A percentile compares a stretch with the other conserved stretches of the same genome.
Evolutionary conservation across 2,113 vertebrate species (phyloP).

Genomic region (Apeltes quadracus): DNA sequence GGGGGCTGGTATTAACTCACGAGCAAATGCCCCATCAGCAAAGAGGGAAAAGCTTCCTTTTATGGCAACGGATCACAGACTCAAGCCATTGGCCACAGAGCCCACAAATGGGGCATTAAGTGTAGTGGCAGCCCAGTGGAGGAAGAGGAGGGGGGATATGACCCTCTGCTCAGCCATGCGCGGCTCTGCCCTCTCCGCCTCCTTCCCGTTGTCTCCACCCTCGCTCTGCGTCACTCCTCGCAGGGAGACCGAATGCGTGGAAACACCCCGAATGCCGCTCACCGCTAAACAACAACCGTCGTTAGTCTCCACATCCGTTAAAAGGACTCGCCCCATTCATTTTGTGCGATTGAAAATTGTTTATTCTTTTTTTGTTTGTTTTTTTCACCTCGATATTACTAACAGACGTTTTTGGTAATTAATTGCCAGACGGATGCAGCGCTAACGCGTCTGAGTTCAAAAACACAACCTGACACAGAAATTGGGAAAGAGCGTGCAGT

Average conservation of each 20-base stretch:
- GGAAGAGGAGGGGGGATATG: constrained; percentile 35
- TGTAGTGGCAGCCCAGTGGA: constrained; percentile 64
- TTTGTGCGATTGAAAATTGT: too few species aligned
- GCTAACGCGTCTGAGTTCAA: constrained; percentile 79
- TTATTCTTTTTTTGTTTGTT: constrained; percentile 81
- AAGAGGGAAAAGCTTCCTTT: constrained; percentile 67
- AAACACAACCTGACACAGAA: constrained; percentile 86
- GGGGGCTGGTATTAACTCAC: constrained; percentile 60
- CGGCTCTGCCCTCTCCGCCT: constrained; percentile 50
- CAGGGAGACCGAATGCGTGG: constrained; percentile 9
- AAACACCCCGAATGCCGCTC: constrained; percentile 34
- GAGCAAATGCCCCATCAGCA: constrained; percentile 76
- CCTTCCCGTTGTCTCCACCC: constrained; percentile 22
- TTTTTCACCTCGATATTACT: constrained; percentile 84
- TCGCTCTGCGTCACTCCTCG: constrained; percentile 1
- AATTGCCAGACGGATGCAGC: constrained; percentile 84
- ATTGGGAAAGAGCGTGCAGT: constrained; percentile 73
- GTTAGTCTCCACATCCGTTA: constrained; percentile 87
- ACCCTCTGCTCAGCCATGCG: constrained; percentile 61
- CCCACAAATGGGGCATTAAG: constrained; percentile 79
- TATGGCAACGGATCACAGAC: constrained; percentile 73
- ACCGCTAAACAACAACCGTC: constrained; percentile 78
- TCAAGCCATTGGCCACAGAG: constrained; percentile 73
- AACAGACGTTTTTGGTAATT: constrained; percentile 89
- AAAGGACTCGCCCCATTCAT: constrained; percentile 60